Evolutionary conservation across 2,113 vertebrate genomes (phyloP).

Genomic region (Crotalus helleri): DNA sequence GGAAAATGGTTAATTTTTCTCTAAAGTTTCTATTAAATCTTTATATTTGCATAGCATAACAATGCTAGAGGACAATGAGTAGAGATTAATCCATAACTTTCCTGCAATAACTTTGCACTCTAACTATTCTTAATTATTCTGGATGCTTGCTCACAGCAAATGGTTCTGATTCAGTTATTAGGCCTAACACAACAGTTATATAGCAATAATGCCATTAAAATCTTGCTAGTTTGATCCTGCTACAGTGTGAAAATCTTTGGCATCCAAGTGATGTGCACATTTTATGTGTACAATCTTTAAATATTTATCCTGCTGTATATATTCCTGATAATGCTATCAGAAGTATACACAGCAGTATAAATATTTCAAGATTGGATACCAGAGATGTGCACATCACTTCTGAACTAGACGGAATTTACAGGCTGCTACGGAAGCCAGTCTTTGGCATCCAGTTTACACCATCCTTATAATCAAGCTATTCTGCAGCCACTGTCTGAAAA

Average conservation of each 20-base stretch:
- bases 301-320: neutral
- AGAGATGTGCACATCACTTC: neutral
- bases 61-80: neutral
- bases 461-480: neutral
- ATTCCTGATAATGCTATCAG: neutral
- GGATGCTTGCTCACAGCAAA: neutral
- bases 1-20: neutral
- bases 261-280: neutral
- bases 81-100: neutral
- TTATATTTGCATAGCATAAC: neutral
- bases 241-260: neutral
- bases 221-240: neutral
- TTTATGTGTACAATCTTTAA: neutral
- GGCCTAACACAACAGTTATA: neutral
- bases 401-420: neutral
- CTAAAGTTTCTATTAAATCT: neutral
- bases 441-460: neutral
- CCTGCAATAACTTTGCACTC: neutral
- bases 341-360: neutral
- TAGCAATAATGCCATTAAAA: neutral
- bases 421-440: slow-evolving; percentile 1
- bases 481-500: slow-evolving; percentile 19
- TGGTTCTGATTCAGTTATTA: neutral
- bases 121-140: neutral
- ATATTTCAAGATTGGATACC: slow-evolving; percentile 4